Evolutionary conservation across 2,113 vertebrate species (phyloP), one percentile per base, ranked within the genome.

Genomic region (Sapajus apella): DNA sequence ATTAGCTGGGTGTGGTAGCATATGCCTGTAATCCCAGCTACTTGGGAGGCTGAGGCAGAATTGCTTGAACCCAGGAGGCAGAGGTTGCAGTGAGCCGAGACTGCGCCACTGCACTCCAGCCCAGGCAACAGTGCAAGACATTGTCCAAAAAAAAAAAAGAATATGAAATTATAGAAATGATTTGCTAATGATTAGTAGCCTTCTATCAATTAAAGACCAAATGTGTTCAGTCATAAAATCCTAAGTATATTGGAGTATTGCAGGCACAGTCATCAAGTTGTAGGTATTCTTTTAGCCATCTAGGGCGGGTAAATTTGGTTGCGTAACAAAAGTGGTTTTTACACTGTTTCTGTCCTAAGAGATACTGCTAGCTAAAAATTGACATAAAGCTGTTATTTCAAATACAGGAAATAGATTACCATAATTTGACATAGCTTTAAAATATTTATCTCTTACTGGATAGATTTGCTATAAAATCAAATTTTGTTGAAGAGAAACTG

Each of bases 271-370:
- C 35, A 66, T 2, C 47, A 68, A 30, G 35, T n/a, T 2, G 32
- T 13, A n/a, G 79, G 18, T 3, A 32, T 32, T 32, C 50, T 47
- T 50, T 16, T 14, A 58, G 84, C n/a, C 20, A 16, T 40, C 27
- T 68, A 25, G 11, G 17, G 47, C 50, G 21, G 64, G 73, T 80
- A 37, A 14, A 56, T 25, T 25, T 50, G 18, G 27, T 21, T 56
- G 21, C 32, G 25, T 14, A n/a, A 40, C 21, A 85, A 87, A 75
- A 35, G 32, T 3, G 13, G 13, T 21, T 70, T 68, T 56, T 55
- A 87, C 30, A 70, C 20, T 35, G 55, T 55, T 87, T 58, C 66
- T 83, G 52, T 86, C 40, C 40, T 90, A 47, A 82, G 80, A 86
- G 64, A 66, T 8, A 55, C 55, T 77, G 20, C 21, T 56, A 55